Evolutionary conservation across 2,888 invertebrate genomes (phyloP).

Genomic region (Aporophyla nigra): DNA sequence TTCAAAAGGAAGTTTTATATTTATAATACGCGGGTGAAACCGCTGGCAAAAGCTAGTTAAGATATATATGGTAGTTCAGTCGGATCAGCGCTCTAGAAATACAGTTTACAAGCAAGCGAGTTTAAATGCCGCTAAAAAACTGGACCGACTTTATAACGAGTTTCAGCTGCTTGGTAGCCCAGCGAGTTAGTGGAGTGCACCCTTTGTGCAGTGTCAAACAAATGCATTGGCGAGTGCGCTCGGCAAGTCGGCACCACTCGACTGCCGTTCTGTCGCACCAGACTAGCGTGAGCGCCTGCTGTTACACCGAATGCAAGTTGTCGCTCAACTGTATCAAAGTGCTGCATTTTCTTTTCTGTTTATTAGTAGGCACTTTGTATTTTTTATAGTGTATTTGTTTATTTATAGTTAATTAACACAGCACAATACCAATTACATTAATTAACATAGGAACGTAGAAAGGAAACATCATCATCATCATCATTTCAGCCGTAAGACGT

Average conservation of each 20-base stretch:
- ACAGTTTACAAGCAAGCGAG: background rate
- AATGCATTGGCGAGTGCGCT: slow-evolving; percentile 67
- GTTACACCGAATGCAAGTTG: slow-evolving; percentile 25
- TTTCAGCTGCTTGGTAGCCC: slow-evolving; percentile 44
- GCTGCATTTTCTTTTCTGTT: background rate
- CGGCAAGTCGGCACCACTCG: slow-evolving; percentile 41
- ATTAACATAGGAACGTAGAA: too few species aligned
- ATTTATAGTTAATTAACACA: too few species aligned
- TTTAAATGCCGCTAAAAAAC: background rate
- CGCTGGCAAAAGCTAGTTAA: background rate
- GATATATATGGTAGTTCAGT: background rate
- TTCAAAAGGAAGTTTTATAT: too few species aligned
- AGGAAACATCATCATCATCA: too few species aligned
- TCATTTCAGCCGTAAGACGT: too few species aligned
- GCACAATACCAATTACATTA: too few species aligned
- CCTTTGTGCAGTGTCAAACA: slow-evolving; percentile 64
- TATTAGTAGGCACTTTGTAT: too few species aligned
- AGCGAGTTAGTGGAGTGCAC: slow-evolving; percentile 35
- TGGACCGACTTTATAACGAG: background rate
- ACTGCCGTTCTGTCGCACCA: slow-evolving; percentile 29
- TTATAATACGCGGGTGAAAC: too few species aligned
- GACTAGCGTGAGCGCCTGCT: slow-evolving; percentile 30
- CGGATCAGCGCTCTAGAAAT: background rate
- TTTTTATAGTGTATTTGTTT: too few species aligned
- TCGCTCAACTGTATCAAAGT: slow-evolving; percentile 14